Evolutionary conservation across 2,888 invertebrate species (phyloP).

Genomic region (Entomobrya proxima): DNA sequence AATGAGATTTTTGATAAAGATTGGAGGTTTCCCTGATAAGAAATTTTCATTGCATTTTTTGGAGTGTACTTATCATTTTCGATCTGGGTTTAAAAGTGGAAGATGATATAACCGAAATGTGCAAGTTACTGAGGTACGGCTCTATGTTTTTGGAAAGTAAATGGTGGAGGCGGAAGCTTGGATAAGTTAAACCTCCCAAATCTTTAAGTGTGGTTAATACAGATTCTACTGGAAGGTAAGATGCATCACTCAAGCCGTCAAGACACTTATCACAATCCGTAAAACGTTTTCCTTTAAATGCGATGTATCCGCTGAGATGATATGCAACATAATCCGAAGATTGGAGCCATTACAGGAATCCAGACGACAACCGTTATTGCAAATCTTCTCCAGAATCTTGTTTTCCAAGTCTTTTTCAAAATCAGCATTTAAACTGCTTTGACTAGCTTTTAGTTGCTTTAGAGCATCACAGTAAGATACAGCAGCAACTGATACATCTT

Average conservation of each 20-base stretch:
- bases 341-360: no score
- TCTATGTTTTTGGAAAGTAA: neutral
- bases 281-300: neutral
- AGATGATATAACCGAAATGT: no score
- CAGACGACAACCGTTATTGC: no score
- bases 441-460: neutral
- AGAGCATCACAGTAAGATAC: neutral
- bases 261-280: neutral
- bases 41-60: no score
- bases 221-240: no score
- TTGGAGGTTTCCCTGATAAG: no score
- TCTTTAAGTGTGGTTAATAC: neutral
- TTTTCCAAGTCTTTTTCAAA: neutral
- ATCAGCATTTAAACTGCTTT: neutral
- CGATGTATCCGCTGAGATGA: constrained; percentile 4
- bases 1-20: no score
- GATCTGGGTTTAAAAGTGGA: no score
- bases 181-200: neutral
- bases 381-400: neutral
- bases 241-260: neutral
- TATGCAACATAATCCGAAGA: neutral
- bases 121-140: no score
- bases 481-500: neutral
- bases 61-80: no score
- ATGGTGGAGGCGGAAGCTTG: neutral